phyloP scores from a whole-genome alignment of 2,888 invertebrate species.

The Rhingia rostrata region DNA sequence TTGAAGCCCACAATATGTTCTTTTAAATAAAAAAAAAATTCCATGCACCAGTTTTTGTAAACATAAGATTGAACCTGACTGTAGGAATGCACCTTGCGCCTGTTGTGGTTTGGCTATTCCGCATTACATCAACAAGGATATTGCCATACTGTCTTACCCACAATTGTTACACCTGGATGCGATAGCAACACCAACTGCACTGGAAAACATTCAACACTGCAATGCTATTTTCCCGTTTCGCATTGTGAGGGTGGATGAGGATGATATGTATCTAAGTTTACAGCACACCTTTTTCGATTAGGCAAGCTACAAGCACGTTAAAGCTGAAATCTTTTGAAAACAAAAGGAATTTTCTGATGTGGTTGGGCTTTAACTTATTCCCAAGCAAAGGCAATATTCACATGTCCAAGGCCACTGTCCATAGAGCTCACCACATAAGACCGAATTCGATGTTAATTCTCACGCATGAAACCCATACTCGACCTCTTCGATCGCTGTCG shows the following conservation, averaged over 20 bases:
- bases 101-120: conserved; percentile 17
- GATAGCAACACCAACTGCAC: conserved; percentile 54
- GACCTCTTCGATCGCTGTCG: conserved; percentile 33
- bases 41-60: neutral
- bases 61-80: conserved; percentile 14
- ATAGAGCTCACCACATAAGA: conserved; percentile 30
- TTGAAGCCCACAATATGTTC: neutral
- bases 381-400: conserved; percentile 10
- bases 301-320: neutral
- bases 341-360: conserved; percentile 19
- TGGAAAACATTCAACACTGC: conserved; percentile 63
- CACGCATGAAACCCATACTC: conserved; percentile 53
- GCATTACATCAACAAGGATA: conserved; percentile 56
- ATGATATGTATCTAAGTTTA: conserved; percentile 13
- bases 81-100: conserved; percentile 16
- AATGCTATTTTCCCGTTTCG: conserved; percentile 60
- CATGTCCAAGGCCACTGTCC: neutral
- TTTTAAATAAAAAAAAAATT: neutral
- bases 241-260: conserved; percentile 17
- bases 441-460: conserved; percentile 36
- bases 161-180: conserved; percentile 72
- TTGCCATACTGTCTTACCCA: conserved; percentile 51
- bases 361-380: conserved; percentile 41
- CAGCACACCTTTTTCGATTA: conserved; percentile 18
- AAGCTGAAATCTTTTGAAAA: conserved; percentile 21